These are phyloP conservation scores for Zaprionus obscuricornis DNA, from an alignment of 2,888 invertebrate species.

Conservation along the genomic window DNA sequence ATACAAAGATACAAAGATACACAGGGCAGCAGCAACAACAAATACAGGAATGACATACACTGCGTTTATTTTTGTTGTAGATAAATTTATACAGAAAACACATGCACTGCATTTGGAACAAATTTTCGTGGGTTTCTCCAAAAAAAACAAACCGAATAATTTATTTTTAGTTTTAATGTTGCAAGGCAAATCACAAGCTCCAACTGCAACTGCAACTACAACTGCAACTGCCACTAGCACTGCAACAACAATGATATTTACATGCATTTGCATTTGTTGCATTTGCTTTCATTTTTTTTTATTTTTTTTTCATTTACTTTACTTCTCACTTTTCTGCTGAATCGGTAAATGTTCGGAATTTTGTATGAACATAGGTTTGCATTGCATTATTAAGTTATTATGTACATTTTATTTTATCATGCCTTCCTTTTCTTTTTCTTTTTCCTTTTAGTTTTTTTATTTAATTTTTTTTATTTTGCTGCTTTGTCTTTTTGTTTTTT, in stretches of 20 bases:
- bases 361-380: slow-evolving; percentile 17
- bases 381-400: slow-evolving; percentile 30
- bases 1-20: too few relatives aligned
- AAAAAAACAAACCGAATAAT: slow-evolving; percentile 12
- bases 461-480: slow-evolving; percentile 9
- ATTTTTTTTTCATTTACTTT: slow-evolving; percentile 34
- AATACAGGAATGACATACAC: slow-evolving; percentile 50
- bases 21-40: slow-evolving; percentile 53
- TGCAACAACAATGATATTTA: too few relatives aligned
- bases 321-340: slow-evolving; percentile 59
- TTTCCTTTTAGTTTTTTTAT: slow-evolving; percentile 19
- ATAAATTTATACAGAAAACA: slow-evolving; percentile 50
- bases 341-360: slow-evolving; percentile 37
- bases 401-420: slow-evolving; percentile 33
- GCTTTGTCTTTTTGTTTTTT: slow-evolving; percentile 23
- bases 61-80: slow-evolving; percentile 67
- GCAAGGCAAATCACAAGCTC: slow-evolving; percentile 18
- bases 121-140: slow-evolving; percentile 43
- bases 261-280: slow-evolving; percentile 41
- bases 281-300: slow-evolving; percentile 41
- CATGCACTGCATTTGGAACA: slow-evolving; percentile 43
- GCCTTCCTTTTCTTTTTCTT: slow-evolving; percentile 25
- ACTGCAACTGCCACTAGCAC: slow-evolving; percentile 1
- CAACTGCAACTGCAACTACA: too few relatives aligned
- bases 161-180: slow-evolving; percentile 46